These are phyloP conservation scores for Agapornis canus DNA, from an alignment of 2,797 vertebrate genomes.

Conservation along the genomic window DNA sequence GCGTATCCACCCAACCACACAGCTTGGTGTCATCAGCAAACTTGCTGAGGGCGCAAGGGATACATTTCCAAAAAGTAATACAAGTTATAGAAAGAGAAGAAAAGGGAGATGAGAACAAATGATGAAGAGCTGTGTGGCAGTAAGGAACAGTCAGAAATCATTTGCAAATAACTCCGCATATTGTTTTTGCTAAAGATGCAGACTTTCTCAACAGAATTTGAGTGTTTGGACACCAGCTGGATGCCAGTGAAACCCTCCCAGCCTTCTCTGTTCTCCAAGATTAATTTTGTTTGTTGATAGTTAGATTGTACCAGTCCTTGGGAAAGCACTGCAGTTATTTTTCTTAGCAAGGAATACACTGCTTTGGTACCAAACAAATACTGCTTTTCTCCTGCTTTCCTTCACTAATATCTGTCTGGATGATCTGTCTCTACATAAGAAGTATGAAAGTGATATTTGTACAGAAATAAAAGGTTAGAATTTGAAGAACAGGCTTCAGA, in stretches of 20 bases:
- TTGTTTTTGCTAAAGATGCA: conserved; percentile 9
- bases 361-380: neutral
- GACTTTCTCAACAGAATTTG: neutral
- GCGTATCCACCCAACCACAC: too few relatives aligned
- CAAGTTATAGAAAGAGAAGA: neutral
- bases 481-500: neutral
- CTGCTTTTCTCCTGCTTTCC: neutral
- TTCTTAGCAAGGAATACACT: neutral
- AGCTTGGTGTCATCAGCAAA: too few relatives aligned
- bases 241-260: neutral
- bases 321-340: neutral
- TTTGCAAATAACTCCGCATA: neutral
- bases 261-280: neutral
- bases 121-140: neutral
- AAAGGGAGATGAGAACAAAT: neutral
- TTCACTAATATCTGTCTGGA: neutral
- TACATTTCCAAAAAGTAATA: neutral
- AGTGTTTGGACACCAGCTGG: neutral
- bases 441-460: neutral
- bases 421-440: neutral
- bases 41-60: neutral
- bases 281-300: neutral
- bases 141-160: conserved; percentile 8
- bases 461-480: neutral
- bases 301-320: neutral